Evolutionary conservation across 2,797 vertebrate species (phyloP), one percentile per base, ranked within the genome.

Genomic region (Toxotes lorentzi): DNA sequence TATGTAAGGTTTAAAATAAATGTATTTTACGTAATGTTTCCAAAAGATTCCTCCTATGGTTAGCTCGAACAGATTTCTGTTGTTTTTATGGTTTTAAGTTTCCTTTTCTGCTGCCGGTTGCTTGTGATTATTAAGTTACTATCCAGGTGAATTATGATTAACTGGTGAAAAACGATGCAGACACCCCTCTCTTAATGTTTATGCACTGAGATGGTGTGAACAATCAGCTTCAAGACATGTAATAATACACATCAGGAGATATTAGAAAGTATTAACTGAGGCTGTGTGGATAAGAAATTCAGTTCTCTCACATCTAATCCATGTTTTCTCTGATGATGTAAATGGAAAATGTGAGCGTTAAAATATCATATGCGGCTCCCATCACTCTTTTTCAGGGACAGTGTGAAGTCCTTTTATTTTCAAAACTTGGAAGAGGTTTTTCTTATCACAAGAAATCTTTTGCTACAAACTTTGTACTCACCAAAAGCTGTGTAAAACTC

Each of bases 401-500:
- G 6, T 2, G 13, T 75, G 23, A 2, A 34, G 4, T 53, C 5
- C 14, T 41, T 14, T 13, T 8, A 2, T 19, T 56, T n/a, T 40
- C 1, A 35, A 58, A 78, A 56, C 11, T 2, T 34, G 5, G 0
- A 65, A 17, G 23, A 7, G 0, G 0, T 11, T 64, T 65, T 58
- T 34, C 50, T 41, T 50, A 13, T 19, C 19, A 58, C 12, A 63
- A 9, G 54, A 50, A 4, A 19, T 43, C 0, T 5, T 67, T 38
- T 12, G 7, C 0, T 0, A 32, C 13, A 50, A 61, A 23, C 7
- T 17, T n/a, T 7, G 10, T 24, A 96, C 98, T 97, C 89, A 99
- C 98, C 95, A 58, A 99, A 98, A 68, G 96, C 96, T 73, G 95
- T 94, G 63, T 98, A 99, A 89, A 99, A 97, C 93, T 99, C 98